Evolutionary conservation across 1,140 invertebrate genomes (phyloP), one percentile per base, ranked within the genome.

Genomic region (honey bee (Apis mellifera)): DNA sequence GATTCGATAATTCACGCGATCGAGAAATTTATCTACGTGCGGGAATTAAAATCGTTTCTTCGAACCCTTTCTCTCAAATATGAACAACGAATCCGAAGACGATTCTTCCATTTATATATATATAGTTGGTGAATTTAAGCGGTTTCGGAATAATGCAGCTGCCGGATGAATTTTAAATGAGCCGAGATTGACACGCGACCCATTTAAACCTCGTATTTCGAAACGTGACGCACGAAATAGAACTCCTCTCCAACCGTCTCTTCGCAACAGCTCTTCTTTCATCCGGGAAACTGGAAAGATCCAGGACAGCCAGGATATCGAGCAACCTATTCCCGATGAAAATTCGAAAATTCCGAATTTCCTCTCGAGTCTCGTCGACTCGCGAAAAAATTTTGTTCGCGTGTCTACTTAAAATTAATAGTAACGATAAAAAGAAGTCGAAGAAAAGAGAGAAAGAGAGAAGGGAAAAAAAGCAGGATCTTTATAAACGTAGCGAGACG

Each of bases 401-500:
- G 21, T 48, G 71, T 54, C 60, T 57, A 17, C 57, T 78, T 74
- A 9, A 75, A 85, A 85, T 85, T 83, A n/a, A n/a, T n/a, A 78
- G 73, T 42, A 55, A 48, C 80, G 1, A 17, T 2, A 5, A 42
- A n/a, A 42, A 42, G 4, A 42, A 7, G 32, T 0, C 32, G 32
- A 42, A 42, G 32, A 42, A 42, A 42, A 42, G 17, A 84, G 26
- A 23, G 7, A 26, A n/a, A 23, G 23, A 26, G 12, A 50, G n/a
- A 17, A 54, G 42, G 13, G 55, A 79, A 72, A 66, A 57, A 48
- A 70, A 68, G 70, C 50, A 62, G 71, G 85, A 84, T 83, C 82
- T 84, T 86, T 77, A 78, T 60, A 52, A 88, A 83, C 75, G 84
- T 84, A 86, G 86, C 86, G 82, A 84, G 88, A 86, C 81, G 85